Evolutionary conservation across 2,888 invertebrate genomes (phyloP).

Genomic region (Drosophila recens): DNA sequence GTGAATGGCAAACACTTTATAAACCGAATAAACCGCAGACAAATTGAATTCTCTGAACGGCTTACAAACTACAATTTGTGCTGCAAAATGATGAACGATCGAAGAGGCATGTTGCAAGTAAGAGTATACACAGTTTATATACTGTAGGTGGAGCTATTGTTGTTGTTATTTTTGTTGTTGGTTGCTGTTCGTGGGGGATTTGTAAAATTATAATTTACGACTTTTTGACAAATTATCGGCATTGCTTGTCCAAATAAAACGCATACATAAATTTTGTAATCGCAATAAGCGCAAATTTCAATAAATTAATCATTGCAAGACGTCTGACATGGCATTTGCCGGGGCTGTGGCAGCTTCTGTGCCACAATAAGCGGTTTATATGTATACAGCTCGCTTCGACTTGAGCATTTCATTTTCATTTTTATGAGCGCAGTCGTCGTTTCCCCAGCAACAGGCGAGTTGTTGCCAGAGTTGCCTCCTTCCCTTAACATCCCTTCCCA

Average conservation of each 20-base stretch:
- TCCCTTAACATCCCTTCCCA: background rate
- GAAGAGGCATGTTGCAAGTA: background rate
- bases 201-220: constrained; percentile 75
- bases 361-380: constrained; percentile 61
- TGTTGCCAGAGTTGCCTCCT: background rate
- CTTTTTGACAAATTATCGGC: constrained; percentile 82
- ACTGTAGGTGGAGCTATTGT: background rate
- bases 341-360: constrained; percentile 3
- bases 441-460: constrained; percentile 60
- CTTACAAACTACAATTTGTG: constrained; percentile 34
- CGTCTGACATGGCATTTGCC: constrained; percentile 35
- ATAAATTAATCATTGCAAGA: constrained; percentile 75
- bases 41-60: constrained; percentile 58
- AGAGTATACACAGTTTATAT: background rate
- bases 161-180: background rate
- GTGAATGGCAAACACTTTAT: constrained; percentile 27
- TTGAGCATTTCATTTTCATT: constrained; percentile 29
- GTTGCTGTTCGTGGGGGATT: background rate
- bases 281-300: constrained; percentile 79
- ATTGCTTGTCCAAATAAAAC: constrained; percentile 69
- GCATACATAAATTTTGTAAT: constrained; percentile 71
- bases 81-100: constrained; percentile 26
- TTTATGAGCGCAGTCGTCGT: constrained; percentile 13
- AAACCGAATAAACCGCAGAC: constrained; percentile 59
- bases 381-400: background rate